Evolutionary conservation across 2,797 vertebrate species (phyloP), one percentile per base, ranked within the genome.

Genomic region (Myripristis jacobus): DNA sequence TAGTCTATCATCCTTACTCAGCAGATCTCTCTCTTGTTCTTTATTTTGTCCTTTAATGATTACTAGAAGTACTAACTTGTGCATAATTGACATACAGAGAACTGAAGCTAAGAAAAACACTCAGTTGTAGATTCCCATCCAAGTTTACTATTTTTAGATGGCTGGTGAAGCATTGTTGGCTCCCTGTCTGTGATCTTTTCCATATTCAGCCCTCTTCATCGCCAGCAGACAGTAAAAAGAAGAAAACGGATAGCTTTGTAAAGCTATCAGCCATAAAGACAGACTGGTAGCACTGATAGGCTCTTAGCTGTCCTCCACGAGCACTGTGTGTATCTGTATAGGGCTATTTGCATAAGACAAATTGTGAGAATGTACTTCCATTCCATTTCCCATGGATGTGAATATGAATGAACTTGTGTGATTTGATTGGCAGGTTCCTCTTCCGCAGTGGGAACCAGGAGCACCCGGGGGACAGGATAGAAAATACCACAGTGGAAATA

Each of bases 361-460:
- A 22, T 27, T 58, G 54, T 57, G 47, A 38, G 1, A 71, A 31
- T 58, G 46, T 56, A 46, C 24, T 65, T 76, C 24, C 16, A 59
- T 62, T 18, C 43, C 9, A 48, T 25, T 62, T 31, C 50, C 8
- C 3, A 3, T 67, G 21, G 50, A 50, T 66, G 34, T 57, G 44
- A 65, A 78, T 83, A 70, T 56, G 7, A 63, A 71, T 76, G 19
- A 73, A 77, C 47, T 52, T 73, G 41, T 29, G 38, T 16, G 2
- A 22, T 90, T 65, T 87, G 43, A 84, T 92, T 84, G 92, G 10
- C 86, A 99, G 98, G 90, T 99, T 97, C 87, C 93, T 99, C 78
- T 99, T 99, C 91, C 96, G 97, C 76, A 99, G 97, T 64, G 98
- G 98, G 67, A 99, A 99, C 87, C 95, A 96, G 87, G 98, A 99